Conservation (phyloP, 2,888 invertebrate species). For the Prosapia bicincta region DNA sequence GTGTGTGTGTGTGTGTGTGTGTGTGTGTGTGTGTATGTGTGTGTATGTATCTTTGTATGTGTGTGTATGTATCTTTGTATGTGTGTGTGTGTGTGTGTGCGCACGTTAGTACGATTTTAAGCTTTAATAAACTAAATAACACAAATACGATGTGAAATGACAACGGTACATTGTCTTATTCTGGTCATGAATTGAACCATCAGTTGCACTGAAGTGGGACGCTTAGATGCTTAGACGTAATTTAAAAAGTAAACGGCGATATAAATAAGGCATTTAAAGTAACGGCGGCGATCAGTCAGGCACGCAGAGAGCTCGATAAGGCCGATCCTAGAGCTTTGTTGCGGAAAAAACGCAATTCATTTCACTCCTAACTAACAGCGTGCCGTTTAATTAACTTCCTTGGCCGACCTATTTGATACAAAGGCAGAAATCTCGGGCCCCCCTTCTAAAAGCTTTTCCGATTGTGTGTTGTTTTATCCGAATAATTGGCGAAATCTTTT, state of each 20-base stretch:
- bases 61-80: too few relatives aligned
- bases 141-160: too few relatives aligned
- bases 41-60: too few relatives aligned
- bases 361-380: neutral
- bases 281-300: neutral
- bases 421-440: neutral
- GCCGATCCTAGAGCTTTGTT: neutral
- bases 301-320: neutral
- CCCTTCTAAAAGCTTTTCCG: neutral
- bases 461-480: neutral
- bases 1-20: too few relatives aligned
- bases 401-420: neutral
- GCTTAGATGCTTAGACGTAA: too few relatives aligned
- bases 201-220: too few relatives aligned
- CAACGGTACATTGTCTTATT: too few relatives aligned
- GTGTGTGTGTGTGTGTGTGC: too few relatives aligned
- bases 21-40: too few relatives aligned
- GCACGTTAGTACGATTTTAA: too few relatives aligned
- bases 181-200: too few relatives aligned
- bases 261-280: neutral
- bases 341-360: slow-evolving; percentile 5
- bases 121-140: too few relatives aligned
- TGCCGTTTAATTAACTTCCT: neutral
- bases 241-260: neutral
- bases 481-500: neutral